Conservation (phyloP, 2,113 vertebrate genomes). For the Hoplias malabaricus region DNA sequence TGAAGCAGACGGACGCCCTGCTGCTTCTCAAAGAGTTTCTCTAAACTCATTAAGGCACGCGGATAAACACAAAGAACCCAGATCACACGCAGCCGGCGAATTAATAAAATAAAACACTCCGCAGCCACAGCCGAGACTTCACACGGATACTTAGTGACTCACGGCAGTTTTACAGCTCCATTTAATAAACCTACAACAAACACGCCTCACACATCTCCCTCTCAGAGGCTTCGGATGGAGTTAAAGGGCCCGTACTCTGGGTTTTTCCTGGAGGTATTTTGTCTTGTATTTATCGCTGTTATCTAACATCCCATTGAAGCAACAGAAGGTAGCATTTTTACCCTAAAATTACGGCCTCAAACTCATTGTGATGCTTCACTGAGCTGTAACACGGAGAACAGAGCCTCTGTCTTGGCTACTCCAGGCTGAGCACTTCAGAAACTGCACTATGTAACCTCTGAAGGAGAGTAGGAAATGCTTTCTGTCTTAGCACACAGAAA, state of each 20-base stretch:
- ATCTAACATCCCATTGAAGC: too few species aligned
- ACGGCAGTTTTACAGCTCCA: background rate
- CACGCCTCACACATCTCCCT: background rate
- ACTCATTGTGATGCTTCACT: too few species aligned
- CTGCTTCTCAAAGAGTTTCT: background rate
- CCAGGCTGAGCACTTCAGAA: too few species aligned
- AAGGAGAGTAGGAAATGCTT: too few species aligned
- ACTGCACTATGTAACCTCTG: too few species aligned
- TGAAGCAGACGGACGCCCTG: background rate
- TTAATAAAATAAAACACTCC: background rate
- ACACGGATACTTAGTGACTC: background rate
- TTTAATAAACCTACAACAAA: slow-evolving; percentile 3
- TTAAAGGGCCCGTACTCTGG: background rate
- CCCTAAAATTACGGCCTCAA: too few species aligned
- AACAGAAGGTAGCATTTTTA: too few species aligned
- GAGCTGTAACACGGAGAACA: too few species aligned
- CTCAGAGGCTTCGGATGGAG: background rate
- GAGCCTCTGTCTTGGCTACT: too few species aligned
- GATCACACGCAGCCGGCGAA: background rate
- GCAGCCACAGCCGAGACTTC: background rate
- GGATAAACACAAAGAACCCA: background rate
- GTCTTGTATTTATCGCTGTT: too few species aligned
- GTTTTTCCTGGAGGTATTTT: too few species aligned
- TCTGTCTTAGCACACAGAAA: too few species aligned
- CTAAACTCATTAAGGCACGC: background rate